Percentiles rank a stretch among this genome's conserved stretches.
phyloP scores from a whole-genome alignment of 64 coral and sea anemone species.

The Actinia tenebrosa region DNA sequence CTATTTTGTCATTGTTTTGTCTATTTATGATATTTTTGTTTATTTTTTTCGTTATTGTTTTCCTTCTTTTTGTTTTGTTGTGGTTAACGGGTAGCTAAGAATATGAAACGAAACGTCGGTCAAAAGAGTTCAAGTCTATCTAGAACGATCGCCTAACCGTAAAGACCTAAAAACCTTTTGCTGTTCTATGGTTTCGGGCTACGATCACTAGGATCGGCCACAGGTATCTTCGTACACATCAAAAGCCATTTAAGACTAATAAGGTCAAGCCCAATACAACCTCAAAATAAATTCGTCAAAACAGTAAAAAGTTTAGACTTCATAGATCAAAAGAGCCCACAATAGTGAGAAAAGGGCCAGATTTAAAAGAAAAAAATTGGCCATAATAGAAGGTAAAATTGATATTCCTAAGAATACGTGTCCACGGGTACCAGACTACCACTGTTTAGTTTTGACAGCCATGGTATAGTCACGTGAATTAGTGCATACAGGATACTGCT shows the following conservation, averaged over 20 bases:
- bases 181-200: neutral
- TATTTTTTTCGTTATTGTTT: neutral
- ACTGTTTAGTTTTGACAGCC: neutral
- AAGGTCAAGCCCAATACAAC: neutral
- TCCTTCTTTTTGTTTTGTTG: neutral
- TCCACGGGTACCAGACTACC: neutral
- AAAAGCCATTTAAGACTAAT: neutral
- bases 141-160: neutral
- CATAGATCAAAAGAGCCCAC: neutral
- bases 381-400: neutral
- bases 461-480: neutral
- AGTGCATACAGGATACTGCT: neutral
- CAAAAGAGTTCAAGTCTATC: neutral
- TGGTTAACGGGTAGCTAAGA: neutral
- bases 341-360: neutral
- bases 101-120: neutral
- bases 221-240: neutral
- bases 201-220: neutral
- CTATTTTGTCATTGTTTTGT: neutral
- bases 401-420: neutral
- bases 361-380: neutral
- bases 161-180: neutral
- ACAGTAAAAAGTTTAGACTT: neutral
- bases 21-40: neutral
- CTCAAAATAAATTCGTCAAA: neutral